phyloP scores from a whole-genome alignment of 2,888 invertebrate species.

The Drosophila demipolita region DNA sequence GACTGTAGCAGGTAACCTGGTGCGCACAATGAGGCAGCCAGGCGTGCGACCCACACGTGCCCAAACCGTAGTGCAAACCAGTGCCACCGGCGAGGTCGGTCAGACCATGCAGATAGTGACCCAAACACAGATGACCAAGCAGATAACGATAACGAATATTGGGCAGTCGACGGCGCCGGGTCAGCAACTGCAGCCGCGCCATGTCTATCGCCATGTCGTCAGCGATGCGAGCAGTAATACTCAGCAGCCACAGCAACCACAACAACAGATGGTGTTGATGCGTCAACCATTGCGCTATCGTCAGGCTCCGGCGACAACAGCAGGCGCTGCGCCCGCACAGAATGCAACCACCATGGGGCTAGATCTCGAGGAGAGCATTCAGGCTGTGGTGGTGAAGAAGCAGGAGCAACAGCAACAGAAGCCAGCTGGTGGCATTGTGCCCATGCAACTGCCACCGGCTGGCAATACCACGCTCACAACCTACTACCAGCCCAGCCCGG shows the following conservation, averaged over 20 bases:
- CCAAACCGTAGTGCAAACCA: slow-evolving; percentile 62
- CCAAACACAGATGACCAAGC: slow-evolving; percentile 58
- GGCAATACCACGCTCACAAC: slow-evolving; percentile 80
- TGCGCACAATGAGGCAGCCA: slow-evolving; percentile 58
- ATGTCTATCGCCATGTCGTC: slow-evolving; percentile 67
- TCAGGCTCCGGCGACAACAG: slow-evolving; percentile 30
- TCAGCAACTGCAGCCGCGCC: slow-evolving; percentile 62
- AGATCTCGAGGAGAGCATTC: slow-evolving; percentile 84
- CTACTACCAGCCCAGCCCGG: slow-evolving; percentile 63
- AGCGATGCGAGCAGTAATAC: slow-evolving; percentile 45
- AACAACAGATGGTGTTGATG: slow-evolving; percentile 64
- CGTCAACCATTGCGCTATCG: slow-evolving; percentile 60
- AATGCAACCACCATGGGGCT: slow-evolving; percentile 57
- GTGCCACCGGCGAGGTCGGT: slow-evolving; percentile 40
- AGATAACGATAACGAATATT: slow-evolving; percentile 69
- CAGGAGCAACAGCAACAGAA: slow-evolving; percentile 76
- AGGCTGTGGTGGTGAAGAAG: slow-evolving; percentile 83
- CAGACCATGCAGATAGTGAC: slow-evolving; percentile 71
- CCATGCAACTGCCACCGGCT: slow-evolving; percentile 37
- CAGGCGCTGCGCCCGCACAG: slow-evolving; percentile 33
- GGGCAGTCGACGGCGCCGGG: slow-evolving; percentile 58
- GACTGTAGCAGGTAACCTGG: slow-evolving; percentile 40
- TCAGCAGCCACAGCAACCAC: slow-evolving; percentile 67
- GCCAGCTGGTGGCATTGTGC: slow-evolving; percentile 9
- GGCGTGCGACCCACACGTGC: slow-evolving; percentile 56